Percentiles rank a stretch among this genome's conserved stretches.
Conservation (phyloP, 2,113 vertebrate species). For the Formicarius rufipectus region DNA sequence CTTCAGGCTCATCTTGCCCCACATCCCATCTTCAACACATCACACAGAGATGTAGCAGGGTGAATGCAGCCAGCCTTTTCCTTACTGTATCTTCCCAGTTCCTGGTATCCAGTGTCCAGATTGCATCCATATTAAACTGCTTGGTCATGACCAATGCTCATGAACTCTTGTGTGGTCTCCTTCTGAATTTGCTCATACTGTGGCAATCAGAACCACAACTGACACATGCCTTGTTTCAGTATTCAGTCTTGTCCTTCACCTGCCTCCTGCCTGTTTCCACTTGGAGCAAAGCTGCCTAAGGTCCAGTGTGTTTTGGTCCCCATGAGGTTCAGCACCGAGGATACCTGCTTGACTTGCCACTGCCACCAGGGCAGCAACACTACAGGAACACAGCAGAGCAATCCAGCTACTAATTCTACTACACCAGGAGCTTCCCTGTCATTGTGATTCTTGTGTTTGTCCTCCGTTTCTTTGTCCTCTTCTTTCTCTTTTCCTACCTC, state of each 20-base stretch:
- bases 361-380: background rate
- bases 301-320: background rate
- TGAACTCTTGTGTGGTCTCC: background rate
- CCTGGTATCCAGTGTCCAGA: background rate
- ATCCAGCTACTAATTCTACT: background rate
- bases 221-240: background rate
- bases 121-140: background rate
- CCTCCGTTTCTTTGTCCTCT: background rate
- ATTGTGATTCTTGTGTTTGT: background rate
- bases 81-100: background rate
- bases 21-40: background rate
- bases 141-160: background rate
- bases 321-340: fast-evolving
- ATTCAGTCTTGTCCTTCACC: background rate
- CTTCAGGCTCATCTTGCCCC: background rate
- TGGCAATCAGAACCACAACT: background rate
- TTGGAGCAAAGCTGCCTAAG: background rate
- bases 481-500: background rate
- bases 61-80: background rate
- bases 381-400: background rate
- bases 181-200: background rate
- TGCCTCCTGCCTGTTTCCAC: background rate
- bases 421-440: background rate
- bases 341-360: background rate
- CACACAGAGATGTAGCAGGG: background rate